A percentile compares a stretch with the other conserved stretches of the same genome.
Evolutionary conservation across 1,140 invertebrate genomes (phyloP).

Genomic region (Atta cephalotes): DNA sequence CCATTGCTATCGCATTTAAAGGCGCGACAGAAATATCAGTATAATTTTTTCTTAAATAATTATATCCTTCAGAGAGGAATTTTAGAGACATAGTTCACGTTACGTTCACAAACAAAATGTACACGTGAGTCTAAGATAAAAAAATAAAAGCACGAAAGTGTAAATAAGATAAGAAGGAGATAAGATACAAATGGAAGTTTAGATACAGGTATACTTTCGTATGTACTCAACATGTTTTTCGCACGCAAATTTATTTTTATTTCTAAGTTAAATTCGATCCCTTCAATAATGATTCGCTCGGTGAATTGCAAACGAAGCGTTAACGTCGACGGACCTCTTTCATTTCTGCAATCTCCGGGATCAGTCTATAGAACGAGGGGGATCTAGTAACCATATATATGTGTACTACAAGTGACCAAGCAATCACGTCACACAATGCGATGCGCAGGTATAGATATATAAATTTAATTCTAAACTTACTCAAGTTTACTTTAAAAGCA

Average conservation of each 20-base stretch:
- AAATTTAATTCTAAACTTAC: constrained; percentile 6
- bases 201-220: neutral
- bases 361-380: constrained; percentile 30
- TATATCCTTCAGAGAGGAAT: neutral
- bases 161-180: constrained; percentile 45
- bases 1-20: constrained; percentile 13
- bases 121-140: neutral
- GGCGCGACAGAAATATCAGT: neutral
- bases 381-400: neutral
- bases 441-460: constrained; percentile 27
- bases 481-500: neutral
- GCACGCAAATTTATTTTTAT: constrained; percentile 20
- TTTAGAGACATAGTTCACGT: neutral
- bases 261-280: constrained; percentile 13
- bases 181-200: constrained; percentile 25
- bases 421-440: neutral
- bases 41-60: constrained; percentile 5
- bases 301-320: constrained; percentile 35
- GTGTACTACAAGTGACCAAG: constrained; percentile 25
- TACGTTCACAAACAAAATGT: neutral
- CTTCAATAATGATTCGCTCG: constrained; percentile 38
- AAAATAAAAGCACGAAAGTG: neutral
- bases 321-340: constrained; percentile 40
- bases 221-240: neutral
- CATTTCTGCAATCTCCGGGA: constrained; percentile 37